Conservation (phyloP, 2,797 vertebrate species). For the Leptoclinus maculatus region DNA sequence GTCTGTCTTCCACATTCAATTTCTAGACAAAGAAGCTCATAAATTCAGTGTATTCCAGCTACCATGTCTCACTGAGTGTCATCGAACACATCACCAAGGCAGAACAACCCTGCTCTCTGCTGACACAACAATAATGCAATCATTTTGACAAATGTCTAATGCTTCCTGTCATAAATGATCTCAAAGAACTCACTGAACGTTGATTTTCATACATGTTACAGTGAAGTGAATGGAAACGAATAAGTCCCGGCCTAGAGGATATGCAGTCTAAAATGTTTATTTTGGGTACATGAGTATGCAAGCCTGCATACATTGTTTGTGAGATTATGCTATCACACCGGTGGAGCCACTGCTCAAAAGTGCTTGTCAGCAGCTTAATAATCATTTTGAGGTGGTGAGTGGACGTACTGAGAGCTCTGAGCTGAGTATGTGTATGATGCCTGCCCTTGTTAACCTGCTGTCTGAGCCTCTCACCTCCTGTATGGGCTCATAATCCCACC, state of each 20-base stretch:
- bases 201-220: background rate
- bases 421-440: conserved; percentile 8
- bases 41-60: background rate
- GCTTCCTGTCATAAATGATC: background rate
- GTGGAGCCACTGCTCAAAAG: background rate
- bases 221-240: background rate
- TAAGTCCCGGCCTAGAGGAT: background rate
- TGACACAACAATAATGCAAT: background rate
- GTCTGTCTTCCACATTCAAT: background rate
- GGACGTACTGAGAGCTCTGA: conserved; percentile 10
- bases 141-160: background rate
- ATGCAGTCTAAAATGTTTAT: background rate
- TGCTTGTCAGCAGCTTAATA: conserved; percentile 31
- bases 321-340: background rate
- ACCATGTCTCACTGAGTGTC: too few species aligned
- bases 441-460: conserved; percentile 24
- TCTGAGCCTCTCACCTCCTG: conserved; percentile 36
- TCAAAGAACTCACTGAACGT: background rate
- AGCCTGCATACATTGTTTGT: background rate
- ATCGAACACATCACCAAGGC: background rate
- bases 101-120: background rate
- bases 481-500: conserved; percentile 18
- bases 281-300: background rate
- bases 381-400: conserved; percentile 2
- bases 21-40: background rate